These are phyloP conservation scores for Progne subis DNA, from an alignment of 2,113 vertebrate genomes.

Conservation along the genomic window DNA sequence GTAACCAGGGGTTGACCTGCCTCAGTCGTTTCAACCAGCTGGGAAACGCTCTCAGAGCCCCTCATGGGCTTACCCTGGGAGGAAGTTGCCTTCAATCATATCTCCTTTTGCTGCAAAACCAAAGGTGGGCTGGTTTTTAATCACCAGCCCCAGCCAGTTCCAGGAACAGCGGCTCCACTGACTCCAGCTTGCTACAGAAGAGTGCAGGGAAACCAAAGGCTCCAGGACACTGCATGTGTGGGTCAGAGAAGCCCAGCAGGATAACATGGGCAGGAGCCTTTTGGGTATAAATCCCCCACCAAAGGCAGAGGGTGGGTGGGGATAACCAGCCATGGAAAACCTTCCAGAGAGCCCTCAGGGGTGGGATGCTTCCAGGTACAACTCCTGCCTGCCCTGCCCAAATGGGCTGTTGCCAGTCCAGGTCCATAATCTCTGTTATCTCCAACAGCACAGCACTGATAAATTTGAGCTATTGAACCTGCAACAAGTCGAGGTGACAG, in stretches of 20 bases:
- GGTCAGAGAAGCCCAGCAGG: background rate
- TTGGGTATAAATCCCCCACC: background rate
- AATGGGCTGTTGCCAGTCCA: background rate
- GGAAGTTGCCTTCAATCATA: background rate
- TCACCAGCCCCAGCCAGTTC: background rate
- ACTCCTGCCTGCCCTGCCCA: background rate
- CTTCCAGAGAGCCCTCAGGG: background rate
- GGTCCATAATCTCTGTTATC: background rate
- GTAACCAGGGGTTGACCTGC: background rate
- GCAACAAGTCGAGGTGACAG: background rate
- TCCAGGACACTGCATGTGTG: fast-evolving
- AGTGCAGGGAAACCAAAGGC: background rate
- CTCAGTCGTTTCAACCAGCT: background rate
- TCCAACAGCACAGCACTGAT: background rate
- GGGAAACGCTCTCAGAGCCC: background rate
- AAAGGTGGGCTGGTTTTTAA: background rate
- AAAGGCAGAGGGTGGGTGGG: background rate
- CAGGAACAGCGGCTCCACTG: background rate
- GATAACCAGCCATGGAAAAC: background rate
- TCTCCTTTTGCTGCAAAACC: background rate
- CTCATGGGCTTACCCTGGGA: background rate
- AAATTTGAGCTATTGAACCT: background rate
- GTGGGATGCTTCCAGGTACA: background rate
- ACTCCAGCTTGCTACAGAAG: background rate
- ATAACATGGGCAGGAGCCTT: fast-evolving